These are phyloP conservation scores for Reinhardtius hippoglossoides DNA, from an alignment of 2,113 vertebrate species.

Conservation along the genomic window DNA sequence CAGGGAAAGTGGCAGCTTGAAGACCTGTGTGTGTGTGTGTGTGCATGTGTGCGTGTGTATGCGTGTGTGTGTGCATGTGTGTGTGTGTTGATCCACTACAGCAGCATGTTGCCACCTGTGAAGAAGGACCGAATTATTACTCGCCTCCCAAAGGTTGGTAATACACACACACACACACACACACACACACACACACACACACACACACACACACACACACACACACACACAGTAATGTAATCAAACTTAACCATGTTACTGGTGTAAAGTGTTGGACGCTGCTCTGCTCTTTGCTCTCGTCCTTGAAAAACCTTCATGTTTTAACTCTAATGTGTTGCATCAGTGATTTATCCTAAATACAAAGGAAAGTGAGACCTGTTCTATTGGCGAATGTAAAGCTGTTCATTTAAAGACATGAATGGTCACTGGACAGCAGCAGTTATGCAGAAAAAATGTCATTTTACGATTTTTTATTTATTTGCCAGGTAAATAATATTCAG, in stretches of 20 bases:
- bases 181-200: background rate
- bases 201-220: conserved; percentile 9
- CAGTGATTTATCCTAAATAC: too few relatives aligned
- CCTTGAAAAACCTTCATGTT: too few relatives aligned
- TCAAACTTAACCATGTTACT: background rate
- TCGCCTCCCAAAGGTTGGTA: conserved; percentile 87
- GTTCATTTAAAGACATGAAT: too few relatives aligned
- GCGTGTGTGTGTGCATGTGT: background rate
- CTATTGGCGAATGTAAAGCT: too few relatives aligned
- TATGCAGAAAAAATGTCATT: too few relatives aligned
- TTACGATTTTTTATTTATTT: too few relatives aligned
- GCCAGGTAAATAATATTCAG: too few relatives aligned
- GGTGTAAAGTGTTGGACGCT: background rate
- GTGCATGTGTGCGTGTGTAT: conserved; percentile 18
- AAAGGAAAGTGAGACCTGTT: too few relatives aligned
- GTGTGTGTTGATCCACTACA: conserved; percentile 6
- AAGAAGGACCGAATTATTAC: conserved; percentile 90
- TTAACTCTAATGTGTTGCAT: too few relatives aligned
- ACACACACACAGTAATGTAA: background rate
- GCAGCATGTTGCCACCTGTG: conserved; percentile 90
- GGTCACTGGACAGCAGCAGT: too few relatives aligned
- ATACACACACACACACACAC: conserved; percentile 19
- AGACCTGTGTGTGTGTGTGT: conserved; percentile 21
- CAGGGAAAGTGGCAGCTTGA: conserved; percentile 5
- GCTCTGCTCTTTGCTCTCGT: background rate